These are phyloP conservation scores for Aepyceros melampus DNA, from an alignment of 2,113 vertebrate genomes.

Conservation along the genomic window DNA sequence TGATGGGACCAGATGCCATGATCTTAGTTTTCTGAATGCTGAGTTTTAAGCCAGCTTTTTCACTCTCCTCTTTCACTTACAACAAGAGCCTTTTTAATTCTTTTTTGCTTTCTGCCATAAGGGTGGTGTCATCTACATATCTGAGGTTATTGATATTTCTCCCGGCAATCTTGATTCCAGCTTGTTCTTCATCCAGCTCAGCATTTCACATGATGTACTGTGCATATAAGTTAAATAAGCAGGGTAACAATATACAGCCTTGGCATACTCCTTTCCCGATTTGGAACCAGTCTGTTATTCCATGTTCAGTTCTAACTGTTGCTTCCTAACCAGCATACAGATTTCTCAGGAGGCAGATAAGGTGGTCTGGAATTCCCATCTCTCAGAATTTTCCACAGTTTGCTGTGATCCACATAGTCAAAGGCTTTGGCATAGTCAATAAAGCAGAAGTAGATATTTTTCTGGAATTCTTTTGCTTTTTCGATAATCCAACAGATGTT, in stretches of 20 bases:
- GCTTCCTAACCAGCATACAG: not conserved
- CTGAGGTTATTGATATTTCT: not conserved
- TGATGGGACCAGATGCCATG: not conserved
- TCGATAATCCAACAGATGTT: not conserved
- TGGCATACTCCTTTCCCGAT: fast-evolving
- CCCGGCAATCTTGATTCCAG: not conserved
- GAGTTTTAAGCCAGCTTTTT: not conserved
- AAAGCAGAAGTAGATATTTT: not conserved
- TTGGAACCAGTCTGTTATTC: not conserved
- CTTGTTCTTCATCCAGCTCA: not conserved
- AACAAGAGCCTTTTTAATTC: not conserved
- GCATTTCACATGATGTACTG: not conserved
- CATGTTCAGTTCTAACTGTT: not conserved
- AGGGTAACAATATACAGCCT: not conserved
- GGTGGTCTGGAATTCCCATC: not conserved
- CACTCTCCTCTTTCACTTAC: not conserved
- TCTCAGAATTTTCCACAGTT: not conserved
- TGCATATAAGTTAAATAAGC: not conserved
- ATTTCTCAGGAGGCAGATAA: not conserved
- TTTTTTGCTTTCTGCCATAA: not conserved
- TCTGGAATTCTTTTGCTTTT: not conserved
- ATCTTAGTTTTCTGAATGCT: not conserved
- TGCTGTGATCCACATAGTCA: not conserved
- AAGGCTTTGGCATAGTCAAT: not conserved
- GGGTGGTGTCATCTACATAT: not conserved